Evolutionary conservation across 1,140 invertebrate genomes (phyloP).

Genomic region (Sycobia sp.): DNA sequence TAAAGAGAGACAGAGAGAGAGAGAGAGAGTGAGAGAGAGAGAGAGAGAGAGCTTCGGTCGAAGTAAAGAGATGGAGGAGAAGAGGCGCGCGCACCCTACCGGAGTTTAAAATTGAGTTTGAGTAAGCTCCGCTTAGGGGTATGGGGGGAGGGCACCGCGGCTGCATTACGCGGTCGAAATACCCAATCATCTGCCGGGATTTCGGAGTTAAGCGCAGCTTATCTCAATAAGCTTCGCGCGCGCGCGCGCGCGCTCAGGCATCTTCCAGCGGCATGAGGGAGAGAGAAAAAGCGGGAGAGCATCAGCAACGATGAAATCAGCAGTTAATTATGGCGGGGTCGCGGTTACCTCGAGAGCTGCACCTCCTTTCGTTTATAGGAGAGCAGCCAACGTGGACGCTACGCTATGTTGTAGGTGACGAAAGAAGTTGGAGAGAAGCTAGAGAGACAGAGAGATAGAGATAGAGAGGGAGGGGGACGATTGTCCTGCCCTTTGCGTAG

Average conservation of each 20-base stretch:
- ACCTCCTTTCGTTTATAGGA: not conserved
- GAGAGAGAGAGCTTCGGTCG: not conserved
- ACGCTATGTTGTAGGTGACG: too few relatives aligned
- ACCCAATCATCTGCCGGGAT: constrained; percentile 43
- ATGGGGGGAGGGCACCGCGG: constrained; percentile 15
- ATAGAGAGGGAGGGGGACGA: too few relatives aligned
- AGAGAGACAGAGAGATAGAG: too few relatives aligned
- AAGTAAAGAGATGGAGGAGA: constrained; percentile 18
- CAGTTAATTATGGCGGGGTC: constrained; percentile 42
- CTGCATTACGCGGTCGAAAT: constrained; percentile 38
- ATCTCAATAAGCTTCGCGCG: constrained; percentile 40
- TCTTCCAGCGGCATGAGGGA: constrained; percentile 14
- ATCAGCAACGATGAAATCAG: constrained; percentile 33
- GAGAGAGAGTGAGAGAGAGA: constrained; percentile 17
- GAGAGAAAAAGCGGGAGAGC: too few relatives aligned
- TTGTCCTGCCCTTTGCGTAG: too few relatives aligned
- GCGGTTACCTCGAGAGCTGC: constrained; percentile 21
- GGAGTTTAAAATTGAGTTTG: constrained; percentile 37
- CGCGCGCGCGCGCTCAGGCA: not conserved
- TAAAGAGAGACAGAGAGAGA: not conserved
- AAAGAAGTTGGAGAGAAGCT: not conserved
- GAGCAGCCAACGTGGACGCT: not conserved
- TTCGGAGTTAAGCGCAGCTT: constrained; percentile 38
- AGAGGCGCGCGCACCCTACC: not conserved
- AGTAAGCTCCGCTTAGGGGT: constrained; percentile 21